Conservation (phyloP, 2,797 vertebrate genomes). For the Allobates femoralis region DNA sequence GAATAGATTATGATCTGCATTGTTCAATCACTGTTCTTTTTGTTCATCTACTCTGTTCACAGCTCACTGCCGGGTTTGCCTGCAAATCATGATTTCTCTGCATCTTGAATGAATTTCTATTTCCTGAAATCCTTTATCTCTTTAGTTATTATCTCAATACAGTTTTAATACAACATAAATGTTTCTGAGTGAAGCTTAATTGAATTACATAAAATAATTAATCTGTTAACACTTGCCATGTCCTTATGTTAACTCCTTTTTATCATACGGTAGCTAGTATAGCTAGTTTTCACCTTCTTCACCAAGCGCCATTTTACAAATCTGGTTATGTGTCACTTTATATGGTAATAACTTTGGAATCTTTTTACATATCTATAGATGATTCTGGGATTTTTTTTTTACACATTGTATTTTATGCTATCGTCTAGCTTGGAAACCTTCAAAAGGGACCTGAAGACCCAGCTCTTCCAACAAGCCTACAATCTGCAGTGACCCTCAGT, state of each 20-base stretch:
- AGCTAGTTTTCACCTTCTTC: too few relatives aligned
- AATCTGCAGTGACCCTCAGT: too few relatives aligned
- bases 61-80: slow-evolving; percentile 33
- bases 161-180: not conserved
- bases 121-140: not conserved
- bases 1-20: slow-evolving; percentile 53
- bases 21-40: slow-evolving; percentile 56
- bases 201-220: not conserved
- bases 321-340: too few relatives aligned
- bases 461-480: too few relatives aligned
- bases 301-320: too few relatives aligned
- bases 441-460: too few relatives aligned
- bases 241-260: not conserved
- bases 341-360: too few relatives aligned
- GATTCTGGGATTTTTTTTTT: too few relatives aligned
- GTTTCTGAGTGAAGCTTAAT: slow-evolving; percentile 3
- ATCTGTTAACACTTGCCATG: not conserved
- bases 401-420: too few relatives aligned
- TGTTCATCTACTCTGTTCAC: slow-evolving; percentile 41
- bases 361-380: too few relatives aligned
- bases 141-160: not conserved
- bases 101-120: slow-evolving; percentile 13
- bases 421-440: too few relatives aligned
- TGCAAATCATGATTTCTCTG: slow-evolving; percentile 5
- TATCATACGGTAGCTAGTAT: too few relatives aligned